These are phyloP conservation scores for Zosterops hypoxanthus DNA, from an alignment of 2,113 vertebrate genomes.

Conservation along the genomic window DNA sequence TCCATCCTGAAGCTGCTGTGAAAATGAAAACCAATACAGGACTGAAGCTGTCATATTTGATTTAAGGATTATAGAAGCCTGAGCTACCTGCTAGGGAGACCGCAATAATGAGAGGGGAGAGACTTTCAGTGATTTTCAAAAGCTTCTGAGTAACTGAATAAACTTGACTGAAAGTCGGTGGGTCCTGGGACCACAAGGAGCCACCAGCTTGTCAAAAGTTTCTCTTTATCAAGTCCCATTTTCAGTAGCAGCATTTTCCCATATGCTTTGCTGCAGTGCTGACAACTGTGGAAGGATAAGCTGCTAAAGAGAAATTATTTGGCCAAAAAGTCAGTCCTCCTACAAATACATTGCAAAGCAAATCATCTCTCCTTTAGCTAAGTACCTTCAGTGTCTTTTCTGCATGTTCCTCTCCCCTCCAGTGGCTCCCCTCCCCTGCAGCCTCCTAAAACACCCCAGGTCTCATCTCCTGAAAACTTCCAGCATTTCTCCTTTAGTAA, in stretches of 20 bases:
- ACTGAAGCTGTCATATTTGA: slow-evolving; percentile 14
- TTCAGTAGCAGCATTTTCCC: neutral
- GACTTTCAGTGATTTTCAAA: neutral
- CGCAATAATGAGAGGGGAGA: neutral
- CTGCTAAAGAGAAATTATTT: neutral
- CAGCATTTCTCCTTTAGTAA: neutral
- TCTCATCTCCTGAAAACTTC: neutral
- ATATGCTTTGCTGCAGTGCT: neutral
- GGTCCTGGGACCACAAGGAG: neutral
- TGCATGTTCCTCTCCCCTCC: fast-evolving
- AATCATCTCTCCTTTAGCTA: neutral
- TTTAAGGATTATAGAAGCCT: neutral
- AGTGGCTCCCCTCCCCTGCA: neutral
- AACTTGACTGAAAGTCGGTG: neutral
- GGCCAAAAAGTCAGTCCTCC: neutral
- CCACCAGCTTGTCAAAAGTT: neutral
- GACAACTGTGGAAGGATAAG: neutral
- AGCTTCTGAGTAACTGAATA: neutral
- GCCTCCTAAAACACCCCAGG: neutral
- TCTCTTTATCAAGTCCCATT: neutral
- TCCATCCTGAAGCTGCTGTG: neutral
- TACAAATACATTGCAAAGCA: neutral
- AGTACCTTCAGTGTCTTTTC: neutral
- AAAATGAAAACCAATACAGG: neutral
- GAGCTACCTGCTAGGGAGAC: neutral